These are phyloP conservation scores for Sternarchorhynchus goeldii DNA, from an alignment of 2,797 vertebrate species.

Conservation along the genomic window DNA sequence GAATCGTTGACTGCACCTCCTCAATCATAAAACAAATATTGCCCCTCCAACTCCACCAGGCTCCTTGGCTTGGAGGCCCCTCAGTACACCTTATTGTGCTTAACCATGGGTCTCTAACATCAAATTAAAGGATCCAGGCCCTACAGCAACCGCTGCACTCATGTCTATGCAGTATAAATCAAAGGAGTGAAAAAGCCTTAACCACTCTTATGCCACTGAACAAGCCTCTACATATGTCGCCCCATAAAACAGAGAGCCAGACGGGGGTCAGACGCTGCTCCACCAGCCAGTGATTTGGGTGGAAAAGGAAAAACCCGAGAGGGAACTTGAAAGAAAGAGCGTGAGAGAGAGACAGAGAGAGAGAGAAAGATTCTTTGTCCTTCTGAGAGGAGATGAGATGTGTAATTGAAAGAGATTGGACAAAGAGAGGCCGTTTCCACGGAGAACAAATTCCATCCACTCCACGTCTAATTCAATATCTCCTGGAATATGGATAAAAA, in stretches of 20 bases:
- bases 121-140: constrained; percentile 50
- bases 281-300: constrained; percentile 3
- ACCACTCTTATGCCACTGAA: constrained; percentile 38
- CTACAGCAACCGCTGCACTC: constrained; percentile 38
- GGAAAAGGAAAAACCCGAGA: constrained; percentile 11
- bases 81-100: constrained; percentile 31
- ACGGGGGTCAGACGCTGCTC: constrained; percentile 16
- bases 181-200: constrained; percentile 34
- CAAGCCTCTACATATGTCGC: constrained; percentile 47
- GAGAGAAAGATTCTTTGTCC: not conserved
- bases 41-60: not conserved
- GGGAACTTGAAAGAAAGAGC: not conserved
- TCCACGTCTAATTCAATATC: constrained; percentile 40
- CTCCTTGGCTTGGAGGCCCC: constrained; percentile 15
- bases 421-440: constrained; percentile 26
- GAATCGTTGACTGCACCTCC: constrained; percentile 15
- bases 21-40: constrained; percentile 32
- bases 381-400: constrained; percentile 33
- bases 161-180: constrained; percentile 48
- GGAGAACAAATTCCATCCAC: constrained; percentile 39
- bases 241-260: constrained; percentile 37
- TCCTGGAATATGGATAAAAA: constrained; percentile 39
- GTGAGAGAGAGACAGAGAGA: not conserved
- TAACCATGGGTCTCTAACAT: constrained; percentile 50
- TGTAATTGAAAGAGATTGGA: constrained; percentile 38